These are phyloP conservation scores for Tyrannus savana DNA, from an alignment of 2,113 vertebrate genomes.

Conservation along the genomic window DNA sequence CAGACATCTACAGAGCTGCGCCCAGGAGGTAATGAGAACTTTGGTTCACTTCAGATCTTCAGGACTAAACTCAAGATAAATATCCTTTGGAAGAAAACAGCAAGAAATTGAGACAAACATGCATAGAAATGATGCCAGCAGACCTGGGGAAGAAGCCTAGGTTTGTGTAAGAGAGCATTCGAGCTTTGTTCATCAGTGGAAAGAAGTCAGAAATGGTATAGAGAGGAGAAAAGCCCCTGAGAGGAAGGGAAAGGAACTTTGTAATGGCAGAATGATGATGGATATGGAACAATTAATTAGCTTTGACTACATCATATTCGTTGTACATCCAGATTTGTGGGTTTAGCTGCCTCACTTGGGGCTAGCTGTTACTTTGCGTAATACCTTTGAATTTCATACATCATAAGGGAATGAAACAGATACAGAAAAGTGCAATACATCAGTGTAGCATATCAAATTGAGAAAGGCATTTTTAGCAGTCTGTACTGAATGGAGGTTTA, in stretches of 20 bases:
- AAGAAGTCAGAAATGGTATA: background rate
- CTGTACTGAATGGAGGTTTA: slow-evolving; percentile 5
- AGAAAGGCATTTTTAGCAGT: slow-evolving; percentile 51
- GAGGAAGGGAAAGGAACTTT: background rate
- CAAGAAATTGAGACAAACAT: background rate
- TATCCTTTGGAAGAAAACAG: background rate
- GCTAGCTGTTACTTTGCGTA: slow-evolving; percentile 15
- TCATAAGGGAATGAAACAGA: slow-evolving; percentile 53
- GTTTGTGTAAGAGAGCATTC: background rate
- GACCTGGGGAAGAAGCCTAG: background rate
- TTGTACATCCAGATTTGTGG: background rate
- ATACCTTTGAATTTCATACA: slow-evolving; percentile 35
- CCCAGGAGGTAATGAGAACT: background rate
- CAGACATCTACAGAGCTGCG: fast-evolving
- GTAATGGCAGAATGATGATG: slow-evolving; percentile 39
- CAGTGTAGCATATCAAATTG: slow-evolving; percentile 61
- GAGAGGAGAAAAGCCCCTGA: slow-evolving; percentile 17
- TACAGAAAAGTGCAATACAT: slow-evolving; percentile 39
- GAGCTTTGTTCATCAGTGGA: background rate
- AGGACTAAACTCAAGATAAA: background rate
- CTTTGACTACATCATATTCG: background rate
- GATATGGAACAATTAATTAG: slow-evolving; percentile 46
- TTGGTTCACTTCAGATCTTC: background rate
- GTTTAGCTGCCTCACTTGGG: slow-evolving; percentile 18
- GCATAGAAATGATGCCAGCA: background rate